Evolutionary conservation across 2,797 vertebrate genomes (phyloP).

Genomic region (Momotus momota): DNA sequence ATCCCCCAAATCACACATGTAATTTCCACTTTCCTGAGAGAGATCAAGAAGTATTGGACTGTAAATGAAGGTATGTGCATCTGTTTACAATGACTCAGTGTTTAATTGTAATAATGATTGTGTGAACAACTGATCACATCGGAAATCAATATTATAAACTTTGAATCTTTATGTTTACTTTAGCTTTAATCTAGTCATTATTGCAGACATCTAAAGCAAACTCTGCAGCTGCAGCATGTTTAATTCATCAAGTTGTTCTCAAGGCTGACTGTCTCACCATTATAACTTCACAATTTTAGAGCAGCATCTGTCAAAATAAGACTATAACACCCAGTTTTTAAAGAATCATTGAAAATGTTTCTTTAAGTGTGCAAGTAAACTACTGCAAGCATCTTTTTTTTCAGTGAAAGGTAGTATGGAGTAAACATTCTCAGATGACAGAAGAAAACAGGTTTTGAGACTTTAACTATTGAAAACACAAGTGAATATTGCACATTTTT

Average conservation of each 20-base stretch:
- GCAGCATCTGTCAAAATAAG: constrained; percentile 70
- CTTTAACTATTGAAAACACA: background rate
- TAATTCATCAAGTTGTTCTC: constrained; percentile 76
- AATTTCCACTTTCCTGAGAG: constrained; percentile 32
- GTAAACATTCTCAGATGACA: background rate
- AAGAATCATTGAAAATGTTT: constrained; percentile 50
- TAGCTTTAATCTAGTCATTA: constrained; percentile 69
- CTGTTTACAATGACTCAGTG: constrained; percentile 48
- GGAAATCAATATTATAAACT: constrained; percentile 71
- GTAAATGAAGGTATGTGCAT: constrained; percentile 34
- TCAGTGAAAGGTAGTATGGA: background rate
- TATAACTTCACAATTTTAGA: constrained; percentile 68
- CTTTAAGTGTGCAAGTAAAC: constrained; percentile 45
- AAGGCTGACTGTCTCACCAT: constrained; percentile 53
- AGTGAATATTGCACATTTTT: background rate
- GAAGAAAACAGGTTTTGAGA: background rate
- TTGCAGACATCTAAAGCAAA: constrained; percentile 71
- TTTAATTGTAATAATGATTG: constrained; percentile 60
- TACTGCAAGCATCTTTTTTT: constrained; percentile 8
- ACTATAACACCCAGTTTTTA: constrained; percentile 49
- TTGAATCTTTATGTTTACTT: constrained; percentile 67
- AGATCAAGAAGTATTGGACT: background rate
- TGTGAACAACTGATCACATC: constrained; percentile 34
- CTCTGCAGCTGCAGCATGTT: constrained; percentile 75
- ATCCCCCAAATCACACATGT: background rate